Evolutionary conservation across 2,797 vertebrate genomes (phyloP).

Genomic region (Enteromius thamalakanensis): DNA sequence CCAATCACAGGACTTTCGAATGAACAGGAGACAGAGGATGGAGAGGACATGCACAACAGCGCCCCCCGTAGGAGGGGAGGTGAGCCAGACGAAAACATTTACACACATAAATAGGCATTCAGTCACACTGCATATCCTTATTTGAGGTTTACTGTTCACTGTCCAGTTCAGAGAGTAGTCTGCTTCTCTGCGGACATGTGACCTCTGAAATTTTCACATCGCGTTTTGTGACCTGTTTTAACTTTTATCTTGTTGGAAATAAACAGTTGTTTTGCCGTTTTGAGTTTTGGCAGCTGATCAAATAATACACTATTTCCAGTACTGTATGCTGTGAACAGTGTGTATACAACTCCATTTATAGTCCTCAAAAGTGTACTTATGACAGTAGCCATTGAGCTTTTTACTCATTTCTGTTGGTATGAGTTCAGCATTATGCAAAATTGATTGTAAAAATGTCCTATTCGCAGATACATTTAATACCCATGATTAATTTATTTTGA

Average conservation of each 20-base stretch:
- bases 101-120: not conserved
- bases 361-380: not conserved
- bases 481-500: not conserved
- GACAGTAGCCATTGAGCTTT: not conserved
- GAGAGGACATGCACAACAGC: slow-evolving; percentile 74
- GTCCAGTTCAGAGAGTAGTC: not conserved
- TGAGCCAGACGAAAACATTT: slow-evolving; percentile 54
- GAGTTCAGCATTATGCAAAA: not conserved
- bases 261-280: not conserved
- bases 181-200: not conserved
- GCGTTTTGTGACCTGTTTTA: not conserved
- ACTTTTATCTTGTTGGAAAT: not conserved
- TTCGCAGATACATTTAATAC: not conserved
- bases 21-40: slow-evolving; percentile 68
- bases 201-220: not conserved
- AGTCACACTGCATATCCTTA: not conserved
- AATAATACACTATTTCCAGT: not conserved
- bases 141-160: not conserved
- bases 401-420: not conserved
- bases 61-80: slow-evolving; percentile 87
- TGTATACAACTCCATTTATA: not conserved
- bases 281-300: not conserved
- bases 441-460: not conserved
- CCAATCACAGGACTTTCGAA: slow-evolving; percentile 72
- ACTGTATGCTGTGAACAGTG: not conserved